Conservation (phyloP, 2,888 invertebrate genomes). For the Dryococelus australis region DNA sequence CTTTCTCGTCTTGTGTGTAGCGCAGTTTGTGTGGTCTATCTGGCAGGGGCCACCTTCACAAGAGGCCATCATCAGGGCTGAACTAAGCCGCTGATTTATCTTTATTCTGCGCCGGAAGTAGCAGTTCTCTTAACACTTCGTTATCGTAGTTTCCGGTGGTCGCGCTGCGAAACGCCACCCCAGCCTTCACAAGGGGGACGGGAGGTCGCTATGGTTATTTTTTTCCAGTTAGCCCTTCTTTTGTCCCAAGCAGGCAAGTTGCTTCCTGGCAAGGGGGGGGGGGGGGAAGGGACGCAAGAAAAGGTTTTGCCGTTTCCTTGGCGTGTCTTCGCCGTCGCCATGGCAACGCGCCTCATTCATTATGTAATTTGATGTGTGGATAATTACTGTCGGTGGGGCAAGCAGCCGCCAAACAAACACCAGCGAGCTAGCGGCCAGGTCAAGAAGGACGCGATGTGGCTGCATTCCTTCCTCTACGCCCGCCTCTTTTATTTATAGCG, state of each 20-base stretch:
- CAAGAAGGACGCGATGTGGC: not conserved
- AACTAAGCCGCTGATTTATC: not conserved
- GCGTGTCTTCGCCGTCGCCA: constrained; percentile 37
- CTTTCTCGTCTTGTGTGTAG: no score
- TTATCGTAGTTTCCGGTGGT: not conserved
- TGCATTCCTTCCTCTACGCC: not conserved
- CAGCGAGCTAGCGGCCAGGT: not conserved
- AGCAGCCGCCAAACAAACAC: constrained; percentile 39
- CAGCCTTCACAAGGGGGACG: not conserved
- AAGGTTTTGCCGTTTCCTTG: not conserved
- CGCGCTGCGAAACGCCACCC: constrained; percentile 13
- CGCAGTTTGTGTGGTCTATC: not conserved
- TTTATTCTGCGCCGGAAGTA: not conserved
- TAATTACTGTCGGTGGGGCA: constrained; percentile 42
- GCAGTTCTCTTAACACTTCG: not conserved
- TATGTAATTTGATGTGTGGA: constrained; percentile 47
- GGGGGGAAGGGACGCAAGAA: not conserved
- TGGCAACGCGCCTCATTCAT: constrained; percentile 46
- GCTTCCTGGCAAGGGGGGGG: not conserved
- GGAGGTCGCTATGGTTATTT: constrained; percentile 36
- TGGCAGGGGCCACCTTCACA: not conserved
- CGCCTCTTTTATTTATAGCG: constrained; percentile 27
- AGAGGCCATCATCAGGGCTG: not conserved
- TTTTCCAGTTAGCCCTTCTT: constrained; percentile 33
- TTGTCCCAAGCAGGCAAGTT: constrained; percentile 30